Percentiles rank a stretch among this genome's conserved stretches.
These are phyloP conservation scores for Heliconius aoede DNA, from an alignment of 2,888 invertebrate genomes.

Conservation along the genomic window DNA sequence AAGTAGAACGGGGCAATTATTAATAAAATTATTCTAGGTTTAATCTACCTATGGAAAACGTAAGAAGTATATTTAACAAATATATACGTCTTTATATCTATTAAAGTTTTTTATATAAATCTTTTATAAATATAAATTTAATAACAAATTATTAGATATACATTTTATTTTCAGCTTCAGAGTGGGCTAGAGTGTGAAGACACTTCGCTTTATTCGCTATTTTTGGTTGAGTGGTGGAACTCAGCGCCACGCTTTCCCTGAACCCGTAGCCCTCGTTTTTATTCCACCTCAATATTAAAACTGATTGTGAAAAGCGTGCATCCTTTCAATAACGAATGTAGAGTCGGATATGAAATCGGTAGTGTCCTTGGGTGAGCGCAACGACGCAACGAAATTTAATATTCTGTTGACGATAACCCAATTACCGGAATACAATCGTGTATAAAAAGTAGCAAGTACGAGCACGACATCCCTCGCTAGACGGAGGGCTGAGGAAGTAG, in stretches of 20 bases:
- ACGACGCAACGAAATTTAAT: constrained; percentile 80
- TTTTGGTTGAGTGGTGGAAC: too few relatives aligned
- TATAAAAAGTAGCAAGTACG: constrained; percentile 73
- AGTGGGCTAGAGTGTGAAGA: too few relatives aligned
- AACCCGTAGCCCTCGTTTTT: too few relatives aligned
- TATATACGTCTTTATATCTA: too few relatives aligned
- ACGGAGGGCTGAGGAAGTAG: constrained; percentile 61
- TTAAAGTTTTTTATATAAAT: too few relatives aligned
- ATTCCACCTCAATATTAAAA: background rate
- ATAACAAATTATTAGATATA: too few relatives aligned
- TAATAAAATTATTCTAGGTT: constrained; percentile 48
- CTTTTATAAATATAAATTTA: background rate
- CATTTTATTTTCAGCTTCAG: too few relatives aligned
- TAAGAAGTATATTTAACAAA: background rate
- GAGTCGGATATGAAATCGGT: constrained; percentile 59
- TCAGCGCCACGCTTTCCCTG: too few relatives aligned
- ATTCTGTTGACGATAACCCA: constrained; percentile 78
- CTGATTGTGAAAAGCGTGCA: constrained; percentile 50
- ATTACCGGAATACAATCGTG: constrained; percentile 74
- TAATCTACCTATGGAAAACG: background rate
- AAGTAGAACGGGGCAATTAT: constrained; percentile 63
- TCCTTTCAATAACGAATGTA: constrained; percentile 60
- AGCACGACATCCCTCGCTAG: constrained; percentile 59
- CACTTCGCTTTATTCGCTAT: too few relatives aligned
- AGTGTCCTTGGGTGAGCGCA: constrained; percentile 73